Base-by-base conservation (phyloP, 1,140 invertebrate species). In the Apis mellifera region DNA sequence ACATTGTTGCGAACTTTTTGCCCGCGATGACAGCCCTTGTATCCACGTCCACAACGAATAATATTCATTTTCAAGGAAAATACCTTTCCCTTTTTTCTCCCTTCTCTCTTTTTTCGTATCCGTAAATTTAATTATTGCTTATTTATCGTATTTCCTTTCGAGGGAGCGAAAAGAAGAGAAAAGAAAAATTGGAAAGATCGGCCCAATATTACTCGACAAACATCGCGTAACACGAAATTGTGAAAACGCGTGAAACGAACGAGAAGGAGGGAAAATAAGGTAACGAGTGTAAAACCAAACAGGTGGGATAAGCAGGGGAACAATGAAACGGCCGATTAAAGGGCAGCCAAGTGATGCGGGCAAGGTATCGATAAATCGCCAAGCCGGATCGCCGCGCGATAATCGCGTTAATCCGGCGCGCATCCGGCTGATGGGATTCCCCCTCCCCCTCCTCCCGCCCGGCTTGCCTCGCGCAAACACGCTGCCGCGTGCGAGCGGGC, bases 321-420 rank as follows among this genome's bases (percentile, higher is more conserved):
- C 71, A 81, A 81, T 81, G 54, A 81, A 81, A 75, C 71, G 78
- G 62, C 71, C 71, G 78, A 81, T 81, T 81, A 75, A 81, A 81
- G 78, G 32, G 71, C 42, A 66, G 23, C 59, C 32, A 66, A 75
- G 71, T 75, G 71, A 71, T 73, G 52, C 23, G 54, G 62, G 19
- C 65, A 73, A n/a, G 64, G 42, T 82, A 82, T 82, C 79, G 59
- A 82, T 82, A 82, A 82, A 82, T 82, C 79, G 72, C n/a, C 42
- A 82, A 82, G 79, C 72, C 72, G 64, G 84, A 83, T n/a, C n/a
- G n/a, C n/a, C 80, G 74, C 32, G 74, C 74, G 74, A 82, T 82
- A 82, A 78, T 82, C 74, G 74, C 74, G 80, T 82, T 82, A 82
- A 82, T 82, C 80, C 74, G 74, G 74, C 65, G 65, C 65, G 68